Evolutionary conservation across 2,888 invertebrate genomes (phyloP), one percentile per base, ranked within the genome.

Genomic region (Smittia aterrima): DNA sequence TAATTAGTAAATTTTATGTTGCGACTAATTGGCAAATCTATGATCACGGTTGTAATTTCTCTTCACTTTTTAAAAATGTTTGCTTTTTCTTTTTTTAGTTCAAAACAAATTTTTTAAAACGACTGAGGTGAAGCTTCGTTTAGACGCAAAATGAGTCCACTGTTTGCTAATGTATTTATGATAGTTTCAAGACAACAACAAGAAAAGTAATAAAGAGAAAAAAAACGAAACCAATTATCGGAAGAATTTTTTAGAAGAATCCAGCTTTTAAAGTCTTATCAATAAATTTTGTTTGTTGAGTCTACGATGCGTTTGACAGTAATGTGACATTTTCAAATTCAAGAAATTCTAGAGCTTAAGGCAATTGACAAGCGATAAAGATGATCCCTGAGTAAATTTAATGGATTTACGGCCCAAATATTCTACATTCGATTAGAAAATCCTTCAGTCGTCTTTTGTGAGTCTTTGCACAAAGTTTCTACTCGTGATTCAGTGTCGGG

Each of bases 31-130:
- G 58, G 47, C 13, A 22, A 22, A 58, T 58, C n/a, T 9, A 58
- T 22, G 22, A 22, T 58, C 58, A 58, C 58, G 58, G 58, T 58
- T 58, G 58, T 58, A 58, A n/a, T 58, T 58, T 58, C n/a, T 13
- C 18, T 58, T 47, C 47, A 32, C 32, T 32, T 32, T 32, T 32
- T 6, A 32, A 32, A 3, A 9, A 32, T 47, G 13, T 47, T 47
- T 16, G 47, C 47, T 47, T 47, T 16, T 47, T 16, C 2, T n/a
- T 47, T 13, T 4, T 47, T 47, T 47, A 47, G 47, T 4, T 13
- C n/a, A 16, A 47, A 13, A 47, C 11, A 13, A 47, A 47, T 47
- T 32, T 32, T 32, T 47, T 47, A 47, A 47, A 47, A 11, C 47
- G 16, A 47, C 47, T n/a, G 16, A 32, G 32, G 32, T 32, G 32